Base-by-base conservation (phyloP, 2,113 vertebrate species). In the Ramphastos sulfuratus region DNA sequence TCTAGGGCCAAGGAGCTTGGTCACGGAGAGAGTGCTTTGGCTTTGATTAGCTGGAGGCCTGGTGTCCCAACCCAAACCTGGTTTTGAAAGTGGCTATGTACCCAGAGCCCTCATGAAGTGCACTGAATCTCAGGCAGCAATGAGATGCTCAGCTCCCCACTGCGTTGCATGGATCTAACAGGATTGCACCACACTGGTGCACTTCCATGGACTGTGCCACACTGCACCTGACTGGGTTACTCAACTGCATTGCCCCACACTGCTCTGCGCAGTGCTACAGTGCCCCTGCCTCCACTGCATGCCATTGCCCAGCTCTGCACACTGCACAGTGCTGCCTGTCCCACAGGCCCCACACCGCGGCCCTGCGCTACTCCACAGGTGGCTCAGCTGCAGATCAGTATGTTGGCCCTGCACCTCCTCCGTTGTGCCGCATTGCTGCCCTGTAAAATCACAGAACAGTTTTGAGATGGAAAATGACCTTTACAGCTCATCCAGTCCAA, bases 61-160 rank as follows among this genome's bases (percentile, higher is more conserved):
- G 63, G 46, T 2, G 0, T 12, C 37, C 55, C 48, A 74, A 17
- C 44, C 13, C 1, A 0, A 24, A 46, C 24, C 61, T 6, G n/a
- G 46, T n/a, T 56, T 33, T 56, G n/a, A 15, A 2, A 48, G 55
- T 4, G 0, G 37, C 27, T 19, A 25, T 17, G 61, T 44, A 66
- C 6, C 44, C 20, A 16, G 17, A 52, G 54, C 30, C 28, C 33
- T 27, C 4, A 18, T 1, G 19, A 15, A 12, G 65, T 1, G 39
- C 44, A 3, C 21, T 8, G 31, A 12, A 14, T 9, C 16, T 17
- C 52, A 5, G 0, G 16, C 15, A 25, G 48, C 10, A 19, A 3
- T 2, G 23, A 3, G 31, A 55, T 16, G 37, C 9, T 7, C 21
- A 15, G 55, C 55, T 46, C 46, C 20, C 13, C 15, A 0, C 15